phyloP scores from a whole-genome alignment of 2,888 invertebrate genomes.

The Actias luna region DNA sequence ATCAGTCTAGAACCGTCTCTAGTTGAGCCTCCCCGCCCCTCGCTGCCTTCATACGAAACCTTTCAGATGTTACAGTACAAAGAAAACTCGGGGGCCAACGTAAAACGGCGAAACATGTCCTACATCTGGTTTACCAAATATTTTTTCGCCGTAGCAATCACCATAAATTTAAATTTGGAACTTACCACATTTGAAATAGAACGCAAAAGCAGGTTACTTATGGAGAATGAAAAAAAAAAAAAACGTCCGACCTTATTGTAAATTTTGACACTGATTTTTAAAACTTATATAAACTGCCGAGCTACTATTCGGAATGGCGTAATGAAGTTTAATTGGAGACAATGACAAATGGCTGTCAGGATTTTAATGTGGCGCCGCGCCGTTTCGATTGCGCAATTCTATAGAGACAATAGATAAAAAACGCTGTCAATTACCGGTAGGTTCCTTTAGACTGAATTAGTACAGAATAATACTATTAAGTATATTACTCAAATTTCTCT shows the following conservation, averaged over 20 bases:
- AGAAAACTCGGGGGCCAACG: conserved; percentile 51
- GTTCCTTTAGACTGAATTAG: background rate
- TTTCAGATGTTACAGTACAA: conserved; percentile 53
- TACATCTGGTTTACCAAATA: conserved; percentile 55
- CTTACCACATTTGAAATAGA: conserved; percentile 39
- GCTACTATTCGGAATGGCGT: conserved; percentile 39
- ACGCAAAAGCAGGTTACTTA: conserved; percentile 6
- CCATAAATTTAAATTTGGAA: conserved; percentile 52
- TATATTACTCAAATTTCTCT: too few relatives aligned
- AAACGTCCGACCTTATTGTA: conserved; percentile 5
- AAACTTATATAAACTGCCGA: conserved; percentile 21
- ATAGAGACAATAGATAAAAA: conserved; percentile 13
- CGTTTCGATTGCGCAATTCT: conserved; percentile 16
- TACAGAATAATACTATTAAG: background rate
- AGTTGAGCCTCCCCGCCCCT: conserved; percentile 44
- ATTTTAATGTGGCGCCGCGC: conserved; percentile 26
- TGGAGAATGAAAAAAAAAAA: background rate
- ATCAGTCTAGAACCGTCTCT: conserved; percentile 56
- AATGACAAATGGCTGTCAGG: conserved; percentile 40
- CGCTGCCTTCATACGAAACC: conserved; percentile 33
- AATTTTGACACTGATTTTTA: conserved; percentile 13
- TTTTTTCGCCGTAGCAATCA: conserved; percentile 42
- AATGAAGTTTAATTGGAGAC: conserved; percentile 60
- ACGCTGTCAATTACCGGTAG: background rate
- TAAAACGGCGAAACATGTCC: conserved; percentile 47